Percentiles rank a stretch among this genome's conserved stretches.
Conservation (phyloP, 2,888 invertebrate species). For the Antheraea assamensis region DNA sequence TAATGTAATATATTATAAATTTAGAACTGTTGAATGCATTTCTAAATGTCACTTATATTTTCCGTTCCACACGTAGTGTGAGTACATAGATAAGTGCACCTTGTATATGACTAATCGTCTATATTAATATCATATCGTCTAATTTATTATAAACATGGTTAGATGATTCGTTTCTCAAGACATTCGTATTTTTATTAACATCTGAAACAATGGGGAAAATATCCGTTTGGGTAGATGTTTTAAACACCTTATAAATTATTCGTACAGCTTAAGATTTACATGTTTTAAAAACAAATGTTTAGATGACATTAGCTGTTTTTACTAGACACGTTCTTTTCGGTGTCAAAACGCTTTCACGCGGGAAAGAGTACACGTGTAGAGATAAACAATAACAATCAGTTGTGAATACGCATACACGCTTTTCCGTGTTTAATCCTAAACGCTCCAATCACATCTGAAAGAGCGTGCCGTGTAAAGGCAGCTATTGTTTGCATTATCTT, state of each 20-base stretch:
- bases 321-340: no score
- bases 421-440: no score
- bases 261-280: neutral
- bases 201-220: neutral
- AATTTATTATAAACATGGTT: conserved; percentile 31
- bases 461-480: no score
- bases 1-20: neutral
- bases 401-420: no score
- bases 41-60: neutral
- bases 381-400: no score
- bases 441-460: no score
- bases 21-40: conserved; percentile 5
- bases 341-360: no score
- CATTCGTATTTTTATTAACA: conserved; percentile 8
- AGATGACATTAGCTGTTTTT: no score
- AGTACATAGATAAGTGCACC: conserved; percentile 34
- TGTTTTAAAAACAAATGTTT: no score
- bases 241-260: neutral
- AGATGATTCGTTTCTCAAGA: conserved; percentile 23
- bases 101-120: conserved; percentile 29
- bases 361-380: no score
- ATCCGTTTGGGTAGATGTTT: neutral
- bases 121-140: conserved; percentile 30
- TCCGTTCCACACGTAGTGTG: conserved; percentile 9
- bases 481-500: no score